Conservation (phyloP, 2,113 vertebrate genomes). For the Plecotus auritus region DNA sequence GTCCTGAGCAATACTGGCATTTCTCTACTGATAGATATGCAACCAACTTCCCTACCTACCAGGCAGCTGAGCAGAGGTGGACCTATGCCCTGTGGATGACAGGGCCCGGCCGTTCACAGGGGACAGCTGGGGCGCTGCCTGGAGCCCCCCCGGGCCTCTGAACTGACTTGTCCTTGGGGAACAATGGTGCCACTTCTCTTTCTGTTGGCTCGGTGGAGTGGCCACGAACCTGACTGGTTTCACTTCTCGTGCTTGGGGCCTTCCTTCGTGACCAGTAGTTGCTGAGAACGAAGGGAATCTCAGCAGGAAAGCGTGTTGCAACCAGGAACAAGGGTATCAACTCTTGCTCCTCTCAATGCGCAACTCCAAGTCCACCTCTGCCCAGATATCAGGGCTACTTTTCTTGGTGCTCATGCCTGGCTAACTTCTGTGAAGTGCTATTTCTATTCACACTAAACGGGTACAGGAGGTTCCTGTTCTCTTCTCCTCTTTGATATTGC, state of each 20-base stretch:
- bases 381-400: background rate
- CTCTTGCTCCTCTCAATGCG: background rate
- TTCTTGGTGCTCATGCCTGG: background rate
- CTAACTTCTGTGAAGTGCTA: background rate
- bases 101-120: background rate
- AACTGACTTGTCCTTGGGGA: background rate
- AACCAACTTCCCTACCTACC: background rate
- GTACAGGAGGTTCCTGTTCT: fast-evolving
- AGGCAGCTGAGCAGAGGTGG: too few relatives aligned
- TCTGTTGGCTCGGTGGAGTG: background rate
- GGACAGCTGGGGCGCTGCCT: fast-evolving
- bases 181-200: background rate
- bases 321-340: too few relatives aligned
- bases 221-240: fast-evolving
- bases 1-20: background rate
- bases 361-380: background rate
- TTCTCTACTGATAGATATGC: background rate
- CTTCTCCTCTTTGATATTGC: background rate
- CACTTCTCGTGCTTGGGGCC: background rate
- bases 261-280: background rate
- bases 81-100: fast-evolving
- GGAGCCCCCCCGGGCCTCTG: background rate
- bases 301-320: background rate
- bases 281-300: fast-evolving
- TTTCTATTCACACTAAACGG: background rate